phyloP scores from a whole-genome alignment of 2,113 vertebrate genomes.

The Myiozetetes cayanensis region DNA sequence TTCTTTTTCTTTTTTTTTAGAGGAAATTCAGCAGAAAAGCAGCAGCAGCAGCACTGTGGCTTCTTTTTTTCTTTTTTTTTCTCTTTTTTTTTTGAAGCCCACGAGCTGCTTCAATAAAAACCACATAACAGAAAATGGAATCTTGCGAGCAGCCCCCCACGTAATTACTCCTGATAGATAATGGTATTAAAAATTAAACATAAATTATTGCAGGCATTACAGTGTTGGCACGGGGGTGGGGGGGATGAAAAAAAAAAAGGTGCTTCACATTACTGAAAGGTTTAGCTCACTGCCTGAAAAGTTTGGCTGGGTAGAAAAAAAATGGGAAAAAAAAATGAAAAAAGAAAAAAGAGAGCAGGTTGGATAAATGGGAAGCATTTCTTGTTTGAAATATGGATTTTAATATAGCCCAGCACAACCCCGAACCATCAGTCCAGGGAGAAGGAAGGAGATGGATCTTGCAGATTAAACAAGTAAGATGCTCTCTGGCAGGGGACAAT shows the following conservation, averaged over 20 bases:
- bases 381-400: slow-evolving; percentile 70
- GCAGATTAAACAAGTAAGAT: slow-evolving; percentile 43
- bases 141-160: slow-evolving; percentile 67
- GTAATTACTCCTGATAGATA: slow-evolving; percentile 77
- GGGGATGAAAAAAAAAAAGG: slow-evolving; percentile 79
- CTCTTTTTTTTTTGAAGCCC: slow-evolving; percentile 56
- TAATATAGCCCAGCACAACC: slow-evolving; percentile 63
- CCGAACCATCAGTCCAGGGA: slow-evolving; percentile 55
- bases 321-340: too few species aligned
- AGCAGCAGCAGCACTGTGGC: slow-evolving; percentile 58
- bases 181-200: slow-evolving; percentile 82
- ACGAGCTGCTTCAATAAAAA: slow-evolving; percentile 66
- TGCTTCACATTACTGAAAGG: slow-evolving; percentile 72
- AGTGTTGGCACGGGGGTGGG: slow-evolving; percentile 56
- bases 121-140: slow-evolving; percentile 75
- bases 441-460: slow-evolving; percentile 57
- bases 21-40: slow-evolving; percentile 61
- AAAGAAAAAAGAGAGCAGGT: slow-evolving; percentile 28
- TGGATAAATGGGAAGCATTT: slow-evolving; percentile 69
- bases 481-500: slow-evolving; percentile 35
- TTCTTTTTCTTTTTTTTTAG: slow-evolving; percentile 33
- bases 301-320: slow-evolving; percentile 54
- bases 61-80: slow-evolving; percentile 43
- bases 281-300: slow-evolving; percentile 70
- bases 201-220: slow-evolving; percentile 77